Evolutionary conservation across 2,888 invertebrate species (phyloP), one percentile per base, ranked within the genome.

Genomic region (Choreutis nemorana): DNA sequence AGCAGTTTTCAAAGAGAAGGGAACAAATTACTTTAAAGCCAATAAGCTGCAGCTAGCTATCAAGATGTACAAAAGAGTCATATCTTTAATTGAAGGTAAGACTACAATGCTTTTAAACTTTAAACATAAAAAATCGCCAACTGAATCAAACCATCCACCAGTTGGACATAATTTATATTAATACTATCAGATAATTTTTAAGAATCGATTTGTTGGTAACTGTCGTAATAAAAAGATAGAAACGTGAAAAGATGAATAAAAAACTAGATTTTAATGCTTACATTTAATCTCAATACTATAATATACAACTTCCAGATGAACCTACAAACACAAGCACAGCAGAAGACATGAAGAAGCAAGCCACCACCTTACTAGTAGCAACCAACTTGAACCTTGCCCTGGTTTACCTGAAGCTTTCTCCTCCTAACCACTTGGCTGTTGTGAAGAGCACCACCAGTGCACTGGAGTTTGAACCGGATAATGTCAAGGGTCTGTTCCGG

Each of bases 401-500:
- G 32, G 92, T 91, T 37, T 84, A 89, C 57, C 71, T 96, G 27
- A 94, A 94, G 65, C 63, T 81, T 21, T 81, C 86, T n/a, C 84
- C 90, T 3, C 63, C 81, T n/a, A 72, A 82, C 37, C 62, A 82
- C 43, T 77, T 83, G 23, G 86, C 89, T 42, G 92, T 90, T 2
- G 85, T 84, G 45, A 83, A 87, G 27, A 79, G 87, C 26, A 94
- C 96, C 24, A 83, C 86, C 25, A 86, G 87, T 44, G 96, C 90
- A 0, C 65, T 99, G 3, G 83, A 84, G 31, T 44, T 90, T 1
- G 90, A 93, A 48, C 63, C 84, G 0, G 79, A 81, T 13, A 96
- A 90, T 59, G 89, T 92, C 7, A 99, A 99, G 66, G 97, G 91
- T 0, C 72, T 91, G 14, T 99, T 94, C 66, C 82, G 98, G 43